Base-by-base conservation (phyloP, 2,797 vertebrate genomes). In the Pitangus sulphuratus region DNA sequence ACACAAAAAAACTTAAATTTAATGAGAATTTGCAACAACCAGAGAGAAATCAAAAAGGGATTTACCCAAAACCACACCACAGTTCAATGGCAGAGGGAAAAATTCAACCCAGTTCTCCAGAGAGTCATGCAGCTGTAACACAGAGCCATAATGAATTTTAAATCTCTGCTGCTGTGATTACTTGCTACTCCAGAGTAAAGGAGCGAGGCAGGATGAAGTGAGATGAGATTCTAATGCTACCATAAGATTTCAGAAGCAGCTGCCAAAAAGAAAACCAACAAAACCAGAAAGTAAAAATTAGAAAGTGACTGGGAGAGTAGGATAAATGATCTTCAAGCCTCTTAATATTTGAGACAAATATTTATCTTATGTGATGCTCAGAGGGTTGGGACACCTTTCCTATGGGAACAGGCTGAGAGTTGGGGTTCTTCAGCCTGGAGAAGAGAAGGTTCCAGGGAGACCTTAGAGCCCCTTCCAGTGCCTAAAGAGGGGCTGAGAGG, bases 381-480 rank as follows among this genome's bases (percentile, higher is more conserved):
- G 10, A 1, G 12, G 19, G 5, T 13, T 89, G 78, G 42, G 56
- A 15, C 5, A 3, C 18, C 21, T 61, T 31, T 66, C 24, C 17
- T 4, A 4, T 44, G 12, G 21, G 3, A 22, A 2, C 10, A 42
- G 42, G 8, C 21, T 75, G 22, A 24, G 35, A 56, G 12, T 19
- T 62, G 62, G 18, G 12, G 0, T 0, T 72, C n/a, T 0, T 58
- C 51, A 1, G 11, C 12, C 28, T 51, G 68, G 68, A 66, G 37
- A 58, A 1, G 28, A 12, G 20, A 74, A 66, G 22, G 44, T 1
- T 65, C 68, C 37, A 51, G 13, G 15, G 51, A 72, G 37, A 51
- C 1, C 51, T 72, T 22, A 44, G 44, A 65, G 37, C 37, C 24
- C 17, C 19, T 50, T 1, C 0, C 19, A 39, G 51, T 0, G 5